A percentile compares a stretch with the other conserved stretches of the same genome.
Conservation (phyloP, 2,113 vertebrate species). For the Pterophyllum scalare region DNA sequence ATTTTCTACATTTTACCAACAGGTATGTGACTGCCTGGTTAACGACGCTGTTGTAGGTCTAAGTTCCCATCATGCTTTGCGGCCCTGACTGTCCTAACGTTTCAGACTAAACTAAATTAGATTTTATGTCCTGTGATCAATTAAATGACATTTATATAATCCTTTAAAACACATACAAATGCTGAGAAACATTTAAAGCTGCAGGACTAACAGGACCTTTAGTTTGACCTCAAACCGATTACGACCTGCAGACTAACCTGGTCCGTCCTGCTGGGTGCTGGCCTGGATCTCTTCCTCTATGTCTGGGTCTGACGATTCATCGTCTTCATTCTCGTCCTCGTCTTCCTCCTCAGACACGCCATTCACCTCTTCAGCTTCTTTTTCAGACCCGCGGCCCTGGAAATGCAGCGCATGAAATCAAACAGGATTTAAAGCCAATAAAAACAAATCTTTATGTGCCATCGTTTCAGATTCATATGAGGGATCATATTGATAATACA, state of each 20-base stretch:
- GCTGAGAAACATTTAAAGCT: too few species aligned
- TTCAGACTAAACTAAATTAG: too few species aligned
- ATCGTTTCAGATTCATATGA: not conserved
- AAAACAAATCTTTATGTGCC: not conserved
- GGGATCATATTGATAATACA: too few species aligned
- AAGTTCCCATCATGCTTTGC: too few species aligned
- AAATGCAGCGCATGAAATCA: not conserved
- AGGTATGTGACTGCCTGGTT: too few species aligned
- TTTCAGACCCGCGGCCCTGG: slow-evolving; percentile 51
- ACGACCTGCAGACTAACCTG: slow-evolving; percentile 55
- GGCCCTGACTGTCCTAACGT: too few species aligned
- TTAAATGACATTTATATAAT: not conserved
- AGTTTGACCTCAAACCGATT: not conserved
- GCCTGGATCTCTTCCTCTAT: slow-evolving; percentile 85
- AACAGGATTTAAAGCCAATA: accelerated
- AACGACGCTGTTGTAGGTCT: too few species aligned
- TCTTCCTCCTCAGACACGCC: slow-evolving; percentile 62
- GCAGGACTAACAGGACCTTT: not conserved
- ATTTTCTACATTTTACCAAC: too few species aligned
- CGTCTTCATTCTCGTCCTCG: slow-evolving; percentile 80
- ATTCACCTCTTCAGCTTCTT: slow-evolving; percentile 45
- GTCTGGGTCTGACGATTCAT: slow-evolving; percentile 84
- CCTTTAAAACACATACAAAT: too few species aligned
- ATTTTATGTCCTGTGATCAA: too few species aligned
- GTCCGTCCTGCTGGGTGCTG: slow-evolving; percentile 72